These are phyloP conservation scores for Rhimphoctona megacephalus DNA, from an alignment of 2,888 invertebrate genomes.

Conservation along the genomic window DNA sequence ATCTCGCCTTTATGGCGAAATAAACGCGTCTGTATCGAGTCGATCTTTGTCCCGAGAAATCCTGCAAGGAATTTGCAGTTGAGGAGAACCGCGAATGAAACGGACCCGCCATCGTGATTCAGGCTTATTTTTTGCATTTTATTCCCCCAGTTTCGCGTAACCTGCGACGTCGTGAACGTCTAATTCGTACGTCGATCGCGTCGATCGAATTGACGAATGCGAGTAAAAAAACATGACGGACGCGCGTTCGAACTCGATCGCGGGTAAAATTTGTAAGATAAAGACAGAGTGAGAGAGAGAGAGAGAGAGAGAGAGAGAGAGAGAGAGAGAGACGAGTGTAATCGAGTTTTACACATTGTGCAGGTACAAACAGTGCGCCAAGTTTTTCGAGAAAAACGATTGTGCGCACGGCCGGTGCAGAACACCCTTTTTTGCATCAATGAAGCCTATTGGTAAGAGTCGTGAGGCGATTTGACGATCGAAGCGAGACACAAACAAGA, in stretches of 20 bases:
- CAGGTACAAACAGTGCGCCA: constrained; percentile 23
- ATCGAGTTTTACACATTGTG: constrained; percentile 44
- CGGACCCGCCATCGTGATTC: constrained; percentile 27
- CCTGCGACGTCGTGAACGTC: constrained; percentile 50
- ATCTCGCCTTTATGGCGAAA: constrained; percentile 42
- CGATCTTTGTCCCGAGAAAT: constrained; percentile 58
- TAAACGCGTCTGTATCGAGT: constrained; percentile 57
- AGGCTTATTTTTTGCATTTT: constrained; percentile 14
- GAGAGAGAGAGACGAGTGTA: constrained; percentile 41
- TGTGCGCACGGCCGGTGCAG: constrained; percentile 59
- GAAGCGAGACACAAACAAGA: constrained; percentile 45
- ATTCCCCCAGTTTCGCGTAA: constrained; percentile 24
- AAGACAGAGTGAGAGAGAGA: not conserved
- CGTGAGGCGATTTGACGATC: constrained; percentile 78
- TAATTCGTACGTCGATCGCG: constrained; percentile 68
- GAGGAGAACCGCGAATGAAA: not conserved
- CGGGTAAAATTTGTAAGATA: constrained; percentile 22
- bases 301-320: constrained; percentile 1
- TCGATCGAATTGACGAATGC: constrained; percentile 66
- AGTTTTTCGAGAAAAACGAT: constrained; percentile 51
- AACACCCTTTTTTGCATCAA: constrained; percentile 77
- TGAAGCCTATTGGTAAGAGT: constrained; percentile 80
- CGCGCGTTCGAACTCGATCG: not conserved
- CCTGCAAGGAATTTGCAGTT: constrained; percentile 28
- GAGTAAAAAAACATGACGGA: not conserved